Evolutionary conservation across 1,140 invertebrate species (phyloP).

Genomic region (Meloidogyne hapla): DNA sequence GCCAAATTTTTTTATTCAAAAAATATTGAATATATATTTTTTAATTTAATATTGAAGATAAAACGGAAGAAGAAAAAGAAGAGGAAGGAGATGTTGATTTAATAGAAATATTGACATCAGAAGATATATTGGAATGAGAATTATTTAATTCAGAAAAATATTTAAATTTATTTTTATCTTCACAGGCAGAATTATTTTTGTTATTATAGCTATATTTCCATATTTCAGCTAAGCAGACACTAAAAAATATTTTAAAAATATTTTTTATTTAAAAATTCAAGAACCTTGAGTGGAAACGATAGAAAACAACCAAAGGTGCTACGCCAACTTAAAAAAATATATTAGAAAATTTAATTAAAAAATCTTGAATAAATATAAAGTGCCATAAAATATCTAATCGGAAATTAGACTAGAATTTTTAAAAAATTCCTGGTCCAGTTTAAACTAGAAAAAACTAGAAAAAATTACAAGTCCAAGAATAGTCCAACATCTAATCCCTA

Average conservation of each 20-base stretch:
- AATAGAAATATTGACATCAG: not conserved
- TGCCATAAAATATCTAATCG: too few relatives aligned
- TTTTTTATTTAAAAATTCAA: not conserved
- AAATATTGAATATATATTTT: not conserved
- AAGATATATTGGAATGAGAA: not conserved
- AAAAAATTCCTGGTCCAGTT: too few relatives aligned
- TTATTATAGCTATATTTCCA: conserved; percentile 48
- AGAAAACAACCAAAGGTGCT: conserved; percentile 59
- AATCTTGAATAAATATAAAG: too few relatives aligned
- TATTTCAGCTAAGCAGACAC: conserved; percentile 51
- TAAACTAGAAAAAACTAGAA: too few relatives aligned
- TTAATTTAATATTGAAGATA: conserved; percentile 2
- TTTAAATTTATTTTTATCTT: not conserved
- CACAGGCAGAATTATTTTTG: conserved; percentile 26
- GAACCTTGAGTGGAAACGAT: conserved; percentile 42
- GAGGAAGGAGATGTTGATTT: not conserved
- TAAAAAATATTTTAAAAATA: conserved; percentile 16
- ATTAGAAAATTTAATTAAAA: not conserved
- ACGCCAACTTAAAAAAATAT: conserved; percentile 39
- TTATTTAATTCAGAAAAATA: not conserved
- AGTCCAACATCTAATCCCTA: too few relatives aligned
- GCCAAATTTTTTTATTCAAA: not conserved
- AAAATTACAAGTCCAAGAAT: too few relatives aligned
- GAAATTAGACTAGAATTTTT: too few relatives aligned
- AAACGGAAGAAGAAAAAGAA: not conserved